Percentiles rank a stretch among this genome's conserved stretches.
These are phyloP conservation scores for Dicerorhinus sumatrensis DNA, from an alignment of 2,113 vertebrate species.

Conservation along the genomic window DNA sequence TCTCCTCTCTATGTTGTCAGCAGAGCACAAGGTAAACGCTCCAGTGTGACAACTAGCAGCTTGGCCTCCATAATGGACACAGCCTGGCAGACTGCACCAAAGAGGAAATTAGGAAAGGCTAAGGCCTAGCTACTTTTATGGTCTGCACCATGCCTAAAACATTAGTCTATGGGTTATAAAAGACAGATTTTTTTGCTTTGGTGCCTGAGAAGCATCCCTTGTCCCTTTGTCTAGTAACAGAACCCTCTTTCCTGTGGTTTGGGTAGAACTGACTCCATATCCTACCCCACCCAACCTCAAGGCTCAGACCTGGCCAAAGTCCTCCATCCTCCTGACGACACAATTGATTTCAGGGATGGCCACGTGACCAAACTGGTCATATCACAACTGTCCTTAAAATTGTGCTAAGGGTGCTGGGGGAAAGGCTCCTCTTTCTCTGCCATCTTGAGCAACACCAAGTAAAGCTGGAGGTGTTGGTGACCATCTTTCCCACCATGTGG, in stretches of 20 bases:
- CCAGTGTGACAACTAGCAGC: background rate
- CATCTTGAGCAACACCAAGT: background rate
- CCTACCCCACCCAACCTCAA: background rate
- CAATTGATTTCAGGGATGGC: background rate
- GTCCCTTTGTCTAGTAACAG: background rate
- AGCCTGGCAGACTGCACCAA: background rate
- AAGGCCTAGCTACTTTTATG: background rate
- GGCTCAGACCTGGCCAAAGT: background rate
- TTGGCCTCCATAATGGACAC: background rate
- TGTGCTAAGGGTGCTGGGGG: background rate
- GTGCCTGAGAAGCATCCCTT: background rate
- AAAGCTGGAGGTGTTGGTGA: background rate
- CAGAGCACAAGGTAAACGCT: background rate
- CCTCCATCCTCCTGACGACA: background rate
- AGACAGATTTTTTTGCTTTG: background rate
- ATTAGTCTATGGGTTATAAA: background rate
- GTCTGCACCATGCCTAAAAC: background rate
- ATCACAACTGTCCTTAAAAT: background rate
- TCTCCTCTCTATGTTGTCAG: background rate
- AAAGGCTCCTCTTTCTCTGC: background rate
- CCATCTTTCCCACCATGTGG: background rate
- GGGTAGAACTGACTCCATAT: background rate
- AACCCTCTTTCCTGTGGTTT: background rate
- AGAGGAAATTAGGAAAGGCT: background rate
- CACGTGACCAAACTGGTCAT: fast-evolving